Percentiles rank a stretch among this genome's conserved stretches.
Evolutionary conservation across 2,113 vertebrate genomes (phyloP).

Genomic region (Paradoxurus hermaphroditus): DNA sequence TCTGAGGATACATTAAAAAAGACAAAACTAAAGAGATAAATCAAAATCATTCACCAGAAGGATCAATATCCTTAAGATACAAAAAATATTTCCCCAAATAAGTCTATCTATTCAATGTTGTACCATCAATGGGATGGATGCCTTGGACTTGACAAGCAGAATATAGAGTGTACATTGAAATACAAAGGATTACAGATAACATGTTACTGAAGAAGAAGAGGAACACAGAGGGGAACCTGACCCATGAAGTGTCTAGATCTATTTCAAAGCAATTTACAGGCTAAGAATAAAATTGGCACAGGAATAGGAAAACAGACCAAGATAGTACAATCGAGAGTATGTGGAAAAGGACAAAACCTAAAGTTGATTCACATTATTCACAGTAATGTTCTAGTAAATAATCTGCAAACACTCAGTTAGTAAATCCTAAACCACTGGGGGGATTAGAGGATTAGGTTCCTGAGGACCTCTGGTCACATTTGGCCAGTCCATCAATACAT

Average conservation of each 20-base stretch:
- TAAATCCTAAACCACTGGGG: neutral
- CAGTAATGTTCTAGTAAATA: neutral
- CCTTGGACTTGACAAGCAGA: neutral
- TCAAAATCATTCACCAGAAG: neutral
- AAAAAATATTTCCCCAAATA: neutral
- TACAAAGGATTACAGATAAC: neutral
- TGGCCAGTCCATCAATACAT: neutral
- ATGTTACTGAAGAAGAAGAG: neutral
- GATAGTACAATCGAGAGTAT: neutral
- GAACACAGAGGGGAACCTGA: neutral
- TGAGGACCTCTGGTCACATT: neutral
- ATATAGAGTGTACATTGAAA: neutral
- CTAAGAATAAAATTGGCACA: neutral
- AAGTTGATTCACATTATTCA: neutral
- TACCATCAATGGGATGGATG: neutral
- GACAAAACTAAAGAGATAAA: neutral
- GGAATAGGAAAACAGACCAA: neutral
- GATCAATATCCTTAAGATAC: neutral
- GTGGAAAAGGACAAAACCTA: neutral
- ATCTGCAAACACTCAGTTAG: neutral
- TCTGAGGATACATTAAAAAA: neutral
- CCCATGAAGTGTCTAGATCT: neutral
- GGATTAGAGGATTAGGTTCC: neutral
- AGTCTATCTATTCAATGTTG: neutral
- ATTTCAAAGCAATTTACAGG: neutral